phyloP scores from a whole-genome alignment of 2,113 vertebrate species.

The Gulo gulo region DNA sequence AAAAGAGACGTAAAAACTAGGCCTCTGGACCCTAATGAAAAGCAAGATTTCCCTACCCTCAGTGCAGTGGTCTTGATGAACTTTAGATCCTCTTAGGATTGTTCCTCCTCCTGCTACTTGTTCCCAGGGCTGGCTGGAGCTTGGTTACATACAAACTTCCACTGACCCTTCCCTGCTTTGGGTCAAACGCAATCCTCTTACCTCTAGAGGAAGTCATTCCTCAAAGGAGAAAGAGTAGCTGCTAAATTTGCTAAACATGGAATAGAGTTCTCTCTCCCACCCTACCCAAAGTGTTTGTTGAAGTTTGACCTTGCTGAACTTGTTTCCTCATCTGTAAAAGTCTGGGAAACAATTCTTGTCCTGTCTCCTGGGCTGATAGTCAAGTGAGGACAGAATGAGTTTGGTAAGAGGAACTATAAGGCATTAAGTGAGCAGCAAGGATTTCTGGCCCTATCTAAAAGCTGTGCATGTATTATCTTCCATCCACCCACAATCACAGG shows the following conservation, averaged over 20 bases:
- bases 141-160: not conserved
- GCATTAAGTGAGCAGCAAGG: not conserved
- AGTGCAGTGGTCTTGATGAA: not conserved
- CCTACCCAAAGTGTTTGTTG: not conserved
- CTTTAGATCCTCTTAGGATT: not conserved
- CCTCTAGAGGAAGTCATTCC: not conserved
- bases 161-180: not conserved
- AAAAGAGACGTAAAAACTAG: not conserved
- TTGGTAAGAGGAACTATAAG: not conserved
- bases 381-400: not conserved
- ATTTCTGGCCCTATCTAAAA: not conserved
- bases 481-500: not conserved
- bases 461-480: not conserved
- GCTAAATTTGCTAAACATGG: not conserved
- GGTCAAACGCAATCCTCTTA: not conserved
- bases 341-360: not conserved
- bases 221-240: not conserved
- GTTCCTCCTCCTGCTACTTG: not conserved
- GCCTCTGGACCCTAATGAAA: not conserved
- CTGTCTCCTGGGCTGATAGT: not conserved
- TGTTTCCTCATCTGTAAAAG: conserved; percentile 48
- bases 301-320: not conserved
- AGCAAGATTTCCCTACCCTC: not conserved
- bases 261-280: not conserved
- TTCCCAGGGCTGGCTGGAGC: not conserved